Base-by-base conservation (phyloP, 2,888 invertebrate species). In the Notodonta dromedarius region DNA sequence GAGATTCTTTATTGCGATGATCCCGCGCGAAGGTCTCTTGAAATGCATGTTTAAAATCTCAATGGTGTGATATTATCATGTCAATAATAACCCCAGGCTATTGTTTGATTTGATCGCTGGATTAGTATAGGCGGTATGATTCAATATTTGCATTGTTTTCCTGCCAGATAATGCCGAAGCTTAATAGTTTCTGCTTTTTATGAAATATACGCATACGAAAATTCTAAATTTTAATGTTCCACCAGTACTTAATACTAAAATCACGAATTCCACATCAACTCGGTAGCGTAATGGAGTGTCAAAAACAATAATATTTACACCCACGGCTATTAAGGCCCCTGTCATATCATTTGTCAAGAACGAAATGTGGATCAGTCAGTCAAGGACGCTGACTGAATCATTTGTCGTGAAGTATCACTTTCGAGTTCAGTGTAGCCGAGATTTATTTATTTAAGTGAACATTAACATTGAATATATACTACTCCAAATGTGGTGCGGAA, bases 331-430 rank as follows among this genome's bases (percentile, higher is more conserved):
- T 50, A 39, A 39, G 24, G 54, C 24, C 32, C 24, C 13, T 14
- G 54, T 54, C 54, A 54, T n/a, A 44, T 44, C 42, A 44, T 56
- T 56, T 56, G 56, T 56, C 56, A 56, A 56, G 44, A 56, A 32
- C 24, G 42, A 40, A 55, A 56, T 44, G 16, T 56, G 56, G 56
- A 56, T 42, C 44, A 56, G 56, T 56, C 39, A 56, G 56, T 44
- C 44, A 56, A 56, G 56, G 56, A 42, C 56, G 44, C 8, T 0
- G 40, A 13, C 16, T n/a, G 44, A 12, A 56, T 42, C 44, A 44
- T 56, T 56, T 56, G 44, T 42, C 16, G 55, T 55, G 40, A 35
- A 54, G n/a, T 35, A 39, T 54, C 39, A 54, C 54, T 39, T 54
- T 54, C 54, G 54, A 54, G 32, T 54, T 35, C 14, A 52, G 8